Percentiles rank a stretch among this genome's conserved stretches.
These are phyloP conservation scores for Perognathus longimembris DNA, from an alignment of 2,113 vertebrate genomes.

Conservation along the genomic window DNA sequence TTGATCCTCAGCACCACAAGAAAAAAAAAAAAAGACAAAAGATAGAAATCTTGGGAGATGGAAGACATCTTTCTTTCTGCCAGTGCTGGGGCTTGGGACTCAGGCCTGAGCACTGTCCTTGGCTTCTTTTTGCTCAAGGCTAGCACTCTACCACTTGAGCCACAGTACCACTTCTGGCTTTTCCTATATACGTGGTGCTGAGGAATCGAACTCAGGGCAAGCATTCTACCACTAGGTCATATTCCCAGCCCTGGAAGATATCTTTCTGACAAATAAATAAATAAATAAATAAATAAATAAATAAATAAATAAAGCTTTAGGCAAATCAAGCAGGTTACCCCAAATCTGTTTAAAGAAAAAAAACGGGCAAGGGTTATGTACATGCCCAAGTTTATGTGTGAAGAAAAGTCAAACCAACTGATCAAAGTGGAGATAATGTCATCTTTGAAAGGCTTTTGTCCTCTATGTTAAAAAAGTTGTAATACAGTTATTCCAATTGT, in stretches of 20 bases:
- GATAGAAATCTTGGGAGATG: neutral
- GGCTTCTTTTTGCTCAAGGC: too few species aligned
- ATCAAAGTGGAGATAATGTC: neutral
- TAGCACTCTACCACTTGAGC: too few species aligned
- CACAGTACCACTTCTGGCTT: too few species aligned
- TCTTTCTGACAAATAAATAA: neutral
- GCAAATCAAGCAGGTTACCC: neutral
- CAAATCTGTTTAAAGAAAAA: neutral
- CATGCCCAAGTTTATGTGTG: neutral
- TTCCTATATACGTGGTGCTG: too few species aligned
- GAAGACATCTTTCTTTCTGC: slow-evolving; percentile 7
- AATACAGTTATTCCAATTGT: neutral
- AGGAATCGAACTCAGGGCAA: too few species aligned
- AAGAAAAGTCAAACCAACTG: neutral
- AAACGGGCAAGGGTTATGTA: too few species aligned
- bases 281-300: too few species aligned
- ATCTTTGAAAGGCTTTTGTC: neutral
- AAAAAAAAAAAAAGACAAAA: neutral
- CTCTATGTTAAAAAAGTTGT: slow-evolving; percentile 8
- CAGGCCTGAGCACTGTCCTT: too few species aligned
- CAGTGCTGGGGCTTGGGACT: too few species aligned
- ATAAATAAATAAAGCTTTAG: too few species aligned
- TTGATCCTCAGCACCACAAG: neutral
- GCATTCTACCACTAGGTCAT: too few species aligned
- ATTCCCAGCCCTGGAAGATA: too few species aligned